phyloP scores from a whole-genome alignment of 2,113 vertebrate genomes.

The Pimephales promelas region DNA sequence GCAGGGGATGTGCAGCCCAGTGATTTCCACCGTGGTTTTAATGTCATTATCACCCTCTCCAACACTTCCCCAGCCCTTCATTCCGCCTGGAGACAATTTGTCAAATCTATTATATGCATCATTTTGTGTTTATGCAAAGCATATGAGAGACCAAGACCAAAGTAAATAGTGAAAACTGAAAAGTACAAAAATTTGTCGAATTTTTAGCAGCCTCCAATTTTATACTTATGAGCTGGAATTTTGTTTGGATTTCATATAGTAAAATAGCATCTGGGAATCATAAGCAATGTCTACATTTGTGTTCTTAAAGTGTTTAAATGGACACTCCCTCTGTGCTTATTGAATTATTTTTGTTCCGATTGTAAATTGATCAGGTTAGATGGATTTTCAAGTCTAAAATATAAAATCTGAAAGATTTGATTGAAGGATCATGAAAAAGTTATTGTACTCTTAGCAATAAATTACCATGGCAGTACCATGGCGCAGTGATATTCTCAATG shows the following conservation, averaged over 20 bases:
- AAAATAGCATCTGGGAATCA: neutral
- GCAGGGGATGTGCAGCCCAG: constrained; percentile 69
- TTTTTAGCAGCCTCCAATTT: neutral
- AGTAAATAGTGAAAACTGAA: constrained; percentile 5
- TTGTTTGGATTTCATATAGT: neutral
- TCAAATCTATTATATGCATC: constrained; percentile 77
- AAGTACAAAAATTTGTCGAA: neutral
- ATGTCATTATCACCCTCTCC: constrained; percentile 79
- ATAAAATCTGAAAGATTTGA: no score
- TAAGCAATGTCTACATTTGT: neutral
- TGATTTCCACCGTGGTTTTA: constrained; percentile 80
- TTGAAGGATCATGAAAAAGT: no score
- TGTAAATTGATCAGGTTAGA: no score
- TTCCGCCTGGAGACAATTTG: constrained; percentile 73
- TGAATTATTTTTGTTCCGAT: no score
- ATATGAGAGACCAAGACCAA: constrained; percentile 46
- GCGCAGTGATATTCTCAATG: no score
- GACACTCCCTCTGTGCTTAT: neutral
- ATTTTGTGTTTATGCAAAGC: constrained; percentile 70
- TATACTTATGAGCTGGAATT: neutral
- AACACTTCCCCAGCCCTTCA: constrained; percentile 63
- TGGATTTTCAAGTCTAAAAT: no score
- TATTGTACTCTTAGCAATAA: no score
- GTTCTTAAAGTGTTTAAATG: neutral
- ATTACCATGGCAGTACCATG: no score